Conservation (phyloP, 2,113 vertebrate species). For the Formicarius rufipectus region DNA sequence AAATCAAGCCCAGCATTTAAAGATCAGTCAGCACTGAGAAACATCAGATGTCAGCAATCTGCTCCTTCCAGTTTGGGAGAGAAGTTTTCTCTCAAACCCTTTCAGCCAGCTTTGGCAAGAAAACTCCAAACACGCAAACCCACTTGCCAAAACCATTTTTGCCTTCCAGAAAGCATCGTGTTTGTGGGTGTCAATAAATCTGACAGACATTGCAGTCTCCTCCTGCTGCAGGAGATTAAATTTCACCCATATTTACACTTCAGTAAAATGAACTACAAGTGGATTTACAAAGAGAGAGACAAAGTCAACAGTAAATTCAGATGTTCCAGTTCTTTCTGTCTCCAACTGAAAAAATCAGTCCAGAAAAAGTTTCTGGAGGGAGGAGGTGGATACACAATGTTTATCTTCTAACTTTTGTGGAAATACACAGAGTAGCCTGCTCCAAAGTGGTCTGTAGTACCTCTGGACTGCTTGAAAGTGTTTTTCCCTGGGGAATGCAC, state of each 20-base stretch:
- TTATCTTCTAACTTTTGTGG: background rate
- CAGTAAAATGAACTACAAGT: background rate
- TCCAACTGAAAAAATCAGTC: background rate
- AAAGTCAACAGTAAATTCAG: background rate
- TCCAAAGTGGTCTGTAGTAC: background rate
- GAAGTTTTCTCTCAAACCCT: background rate
- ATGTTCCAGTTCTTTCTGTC: background rate
- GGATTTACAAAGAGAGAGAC: background rate
- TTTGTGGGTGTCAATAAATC: background rate
- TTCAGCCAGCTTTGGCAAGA: background rate
- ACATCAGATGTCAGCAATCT: constrained; percentile 27
- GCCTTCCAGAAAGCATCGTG: background rate
- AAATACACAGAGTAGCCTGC: background rate
- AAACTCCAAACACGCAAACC: background rate
- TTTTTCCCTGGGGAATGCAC: background rate
- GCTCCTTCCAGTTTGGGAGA: background rate
- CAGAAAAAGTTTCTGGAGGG: background rate
- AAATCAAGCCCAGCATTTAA: background rate
- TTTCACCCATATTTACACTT: background rate
- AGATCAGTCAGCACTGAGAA: constrained; percentile 20
- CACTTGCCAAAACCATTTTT: constrained; percentile 13
- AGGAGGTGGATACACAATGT: background rate
- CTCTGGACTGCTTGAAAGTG: background rate
- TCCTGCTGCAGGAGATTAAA: background rate
- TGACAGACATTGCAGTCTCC: constrained; percentile 2